These are phyloP conservation scores for Knipowitschia caucasica DNA, from an alignment of 2,797 vertebrate genomes.

Conservation along the genomic window DNA sequence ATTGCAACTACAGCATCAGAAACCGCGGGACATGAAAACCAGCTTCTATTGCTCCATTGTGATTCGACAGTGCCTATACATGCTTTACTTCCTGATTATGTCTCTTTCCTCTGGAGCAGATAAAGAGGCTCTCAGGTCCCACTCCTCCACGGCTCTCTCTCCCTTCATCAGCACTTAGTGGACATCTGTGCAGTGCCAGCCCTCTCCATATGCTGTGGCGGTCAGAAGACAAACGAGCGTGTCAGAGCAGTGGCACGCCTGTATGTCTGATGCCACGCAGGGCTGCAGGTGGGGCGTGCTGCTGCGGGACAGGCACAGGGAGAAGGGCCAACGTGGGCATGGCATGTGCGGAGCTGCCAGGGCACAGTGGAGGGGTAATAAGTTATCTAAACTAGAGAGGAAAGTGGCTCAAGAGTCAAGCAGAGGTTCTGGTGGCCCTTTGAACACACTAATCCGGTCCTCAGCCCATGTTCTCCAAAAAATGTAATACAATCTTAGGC, in stretches of 20 bases:
- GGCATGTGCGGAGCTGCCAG: constrained; percentile 42
- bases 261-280: constrained; percentile 60
- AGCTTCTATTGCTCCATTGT: constrained; percentile 14
- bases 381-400: constrained; percentile 54
- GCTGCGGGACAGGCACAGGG: constrained; percentile 45
- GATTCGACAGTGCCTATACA: constrained; percentile 42
- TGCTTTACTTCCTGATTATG: constrained; percentile 35
- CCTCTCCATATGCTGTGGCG: constrained; percentile 69
- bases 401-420: constrained; percentile 36
- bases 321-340: constrained; percentile 32
- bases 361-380: constrained; percentile 29
- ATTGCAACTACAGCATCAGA: neutral
- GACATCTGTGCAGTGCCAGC: constrained; percentile 79
- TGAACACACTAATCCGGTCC: no score
- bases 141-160: constrained; percentile 66
- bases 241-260: constrained; percentile 63
- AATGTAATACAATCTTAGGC: no score
- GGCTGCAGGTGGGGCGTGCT: constrained; percentile 48
- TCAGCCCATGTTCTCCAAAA: no score
- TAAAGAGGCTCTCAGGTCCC: constrained; percentile 52
- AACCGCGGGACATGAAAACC: neutral
- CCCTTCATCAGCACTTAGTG: constrained; percentile 76
- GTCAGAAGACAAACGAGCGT: constrained; percentile 74
- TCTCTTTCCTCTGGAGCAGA: constrained; percentile 46
- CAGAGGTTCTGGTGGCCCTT: constrained; percentile 21